phyloP scores from a whole-genome alignment of 2,888 invertebrate species.

The Ariolimax columbianus region DNA sequence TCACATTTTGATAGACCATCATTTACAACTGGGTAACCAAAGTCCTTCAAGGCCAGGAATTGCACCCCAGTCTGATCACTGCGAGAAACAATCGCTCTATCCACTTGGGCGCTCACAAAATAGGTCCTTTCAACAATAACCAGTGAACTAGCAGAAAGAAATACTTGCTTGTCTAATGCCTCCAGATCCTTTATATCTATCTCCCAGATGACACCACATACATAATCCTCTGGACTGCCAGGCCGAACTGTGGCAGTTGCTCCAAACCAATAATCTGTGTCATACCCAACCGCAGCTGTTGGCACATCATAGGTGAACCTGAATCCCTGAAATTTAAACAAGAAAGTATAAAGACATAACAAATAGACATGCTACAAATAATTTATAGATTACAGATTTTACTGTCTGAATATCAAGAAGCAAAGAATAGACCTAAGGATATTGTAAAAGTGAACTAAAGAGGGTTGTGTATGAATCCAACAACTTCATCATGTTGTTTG shows the following conservation, averaged over 20 bases:
- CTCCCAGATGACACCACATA: slow-evolving; percentile 36
- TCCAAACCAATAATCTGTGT: slow-evolving; percentile 17
- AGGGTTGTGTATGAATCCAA: too few species aligned
- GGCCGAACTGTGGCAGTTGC: slow-evolving; percentile 23
- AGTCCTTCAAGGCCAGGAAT: too few species aligned
- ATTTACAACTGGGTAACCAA: too few species aligned
- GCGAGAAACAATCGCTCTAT: too few species aligned
- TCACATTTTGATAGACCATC: too few species aligned
- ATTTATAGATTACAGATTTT: background rate
- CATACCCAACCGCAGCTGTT: slow-evolving; percentile 6
- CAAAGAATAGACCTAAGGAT: too few species aligned
- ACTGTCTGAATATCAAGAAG: too few species aligned
- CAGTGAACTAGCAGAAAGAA: background rate
- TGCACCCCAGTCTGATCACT: too few species aligned
- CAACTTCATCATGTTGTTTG: too few species aligned
- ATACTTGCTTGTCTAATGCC: slow-evolving; percentile 27
- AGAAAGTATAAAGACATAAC: background rate
- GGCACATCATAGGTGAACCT: slow-evolving; percentile 22
- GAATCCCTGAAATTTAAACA: background rate
- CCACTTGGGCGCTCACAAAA: too few species aligned
- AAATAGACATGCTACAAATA: background rate
- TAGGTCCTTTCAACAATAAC: background rate
- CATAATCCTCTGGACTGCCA: background rate
- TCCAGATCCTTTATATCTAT: slow-evolving; percentile 1
- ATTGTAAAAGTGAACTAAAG: too few species aligned